A percentile compares a stretch with the other conserved stretches of the same genome.
These are phyloP conservation scores for Sclerodermus sp. DNA, from an alignment of 2,888 invertebrate species.

Conservation along the genomic window DNA sequence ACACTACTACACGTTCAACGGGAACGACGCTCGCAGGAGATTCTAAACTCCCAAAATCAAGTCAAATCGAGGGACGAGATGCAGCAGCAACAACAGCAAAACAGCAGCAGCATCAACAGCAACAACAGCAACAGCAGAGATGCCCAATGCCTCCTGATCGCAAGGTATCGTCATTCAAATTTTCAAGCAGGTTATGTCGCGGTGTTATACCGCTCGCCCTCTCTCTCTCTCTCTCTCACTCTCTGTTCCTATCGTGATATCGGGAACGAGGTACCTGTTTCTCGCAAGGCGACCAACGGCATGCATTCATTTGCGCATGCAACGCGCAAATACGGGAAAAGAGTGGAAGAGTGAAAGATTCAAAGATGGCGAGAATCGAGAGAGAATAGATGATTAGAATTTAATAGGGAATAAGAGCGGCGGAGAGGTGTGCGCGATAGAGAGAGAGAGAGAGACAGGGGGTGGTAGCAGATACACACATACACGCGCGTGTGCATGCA, in stretches of 20 bases:
- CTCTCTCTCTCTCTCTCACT: no score
- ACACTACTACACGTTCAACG: slow-evolving; percentile 11
- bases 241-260: no score
- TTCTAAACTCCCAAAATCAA: slow-evolving; percentile 13
- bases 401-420: neutral
- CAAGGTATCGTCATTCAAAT: no score
- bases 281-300: no score
- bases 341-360: slow-evolving; percentile 7
- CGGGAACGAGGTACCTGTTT: no score
- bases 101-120: no score
- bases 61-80: neutral
- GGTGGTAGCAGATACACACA: neutral
- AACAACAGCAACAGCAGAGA: no score
- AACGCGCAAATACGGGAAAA: neutral
- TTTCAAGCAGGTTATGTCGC: no score
- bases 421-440: neutral
- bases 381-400: slow-evolving; percentile 3
- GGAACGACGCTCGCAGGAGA: slow-evolving; percentile 11
- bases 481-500: neutral
- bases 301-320: neutral
- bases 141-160: no score
- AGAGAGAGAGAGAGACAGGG: slow-evolving; percentile 9
- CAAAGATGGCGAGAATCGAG: slow-evolving; percentile 3
- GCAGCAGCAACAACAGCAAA: no score
- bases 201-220: neutral